These are phyloP conservation scores for Hylaeus anthracinus DNA, from an alignment of 1,140 invertebrate genomes.

Conservation along the genomic window DNA sequence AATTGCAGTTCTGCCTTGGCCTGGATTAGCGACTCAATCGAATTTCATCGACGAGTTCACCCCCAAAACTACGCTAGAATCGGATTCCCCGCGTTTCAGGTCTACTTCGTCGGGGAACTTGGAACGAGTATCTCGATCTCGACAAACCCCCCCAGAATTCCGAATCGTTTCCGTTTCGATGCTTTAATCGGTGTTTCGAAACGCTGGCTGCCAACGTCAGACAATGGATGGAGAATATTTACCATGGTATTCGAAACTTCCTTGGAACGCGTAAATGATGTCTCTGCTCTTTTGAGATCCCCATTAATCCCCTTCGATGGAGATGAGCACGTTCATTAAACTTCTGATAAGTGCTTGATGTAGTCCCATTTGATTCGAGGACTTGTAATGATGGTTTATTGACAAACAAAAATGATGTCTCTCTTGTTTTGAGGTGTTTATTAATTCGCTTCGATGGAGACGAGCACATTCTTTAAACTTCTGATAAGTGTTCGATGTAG, in stretches of 20 bases:
- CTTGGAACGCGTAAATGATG: background rate
- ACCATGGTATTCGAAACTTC: background rate
- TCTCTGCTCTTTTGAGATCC: background rate
- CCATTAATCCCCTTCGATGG: too few relatives aligned
- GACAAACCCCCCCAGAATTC: background rate
- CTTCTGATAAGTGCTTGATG: too few relatives aligned
- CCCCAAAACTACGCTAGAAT: conserved; percentile 9
- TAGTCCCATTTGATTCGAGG: too few relatives aligned
- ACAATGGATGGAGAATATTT: background rate
- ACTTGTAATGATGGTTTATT: too few relatives aligned
- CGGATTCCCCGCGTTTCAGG: background rate
- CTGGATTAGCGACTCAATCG: conserved; percentile 11
- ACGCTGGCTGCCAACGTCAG: background rate
- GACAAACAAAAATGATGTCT: too few relatives aligned
- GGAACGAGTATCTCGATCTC: background rate
- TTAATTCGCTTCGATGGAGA: background rate
- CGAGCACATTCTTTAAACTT: too few relatives aligned
- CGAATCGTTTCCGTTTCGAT: background rate
- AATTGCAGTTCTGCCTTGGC: conserved; percentile 23
- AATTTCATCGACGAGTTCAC: conserved; percentile 24
- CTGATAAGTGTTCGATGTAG: too few relatives aligned
- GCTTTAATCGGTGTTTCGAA: conserved; percentile 14
- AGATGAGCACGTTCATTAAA: too few relatives aligned
- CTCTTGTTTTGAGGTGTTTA: too few relatives aligned
- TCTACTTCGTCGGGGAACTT: background rate